Conservation (phyloP, 1,140 invertebrate species). For the Sycophaga agraensis region DNA sequence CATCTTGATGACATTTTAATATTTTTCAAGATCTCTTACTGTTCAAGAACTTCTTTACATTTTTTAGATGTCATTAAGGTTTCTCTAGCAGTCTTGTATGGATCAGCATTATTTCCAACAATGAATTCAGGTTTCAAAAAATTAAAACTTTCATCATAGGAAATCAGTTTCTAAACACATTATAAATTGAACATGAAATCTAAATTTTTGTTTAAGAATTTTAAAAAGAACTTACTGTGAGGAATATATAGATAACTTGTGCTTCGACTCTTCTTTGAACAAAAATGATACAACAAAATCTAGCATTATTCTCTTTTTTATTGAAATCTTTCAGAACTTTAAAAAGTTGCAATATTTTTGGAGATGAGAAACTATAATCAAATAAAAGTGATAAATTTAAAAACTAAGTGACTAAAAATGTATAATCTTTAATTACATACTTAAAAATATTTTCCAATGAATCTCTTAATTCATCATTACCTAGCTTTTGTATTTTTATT, state of each 20-base stretch:
- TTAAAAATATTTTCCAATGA: conserved; percentile 24
- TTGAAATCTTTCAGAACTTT: conserved; percentile 59
- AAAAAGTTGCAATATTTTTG: conserved; percentile 63
- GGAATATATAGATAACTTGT: conserved; percentile 73
- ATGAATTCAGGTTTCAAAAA: conserved; percentile 72
- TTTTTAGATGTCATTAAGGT: conserved; percentile 57
- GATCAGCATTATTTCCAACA: conserved; percentile 65
- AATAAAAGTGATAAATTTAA: no score
- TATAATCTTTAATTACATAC: conserved; percentile 25
- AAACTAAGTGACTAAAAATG: not conserved
- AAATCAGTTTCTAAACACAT: conserved; percentile 1
- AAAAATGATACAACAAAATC: conserved; percentile 81
- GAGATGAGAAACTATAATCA: conserved; percentile 62
- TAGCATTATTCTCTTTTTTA: conserved; percentile 36
- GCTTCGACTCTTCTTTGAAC: conserved; percentile 76
- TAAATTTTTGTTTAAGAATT: conserved; percentile 11
- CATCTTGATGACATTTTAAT: not conserved
- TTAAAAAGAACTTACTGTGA: conserved; percentile 61
- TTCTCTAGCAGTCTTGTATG: conserved; percentile 61
- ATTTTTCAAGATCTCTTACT: conserved; percentile 42
- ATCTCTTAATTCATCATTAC: conserved; percentile 43
- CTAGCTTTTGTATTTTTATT: conserved; percentile 39
- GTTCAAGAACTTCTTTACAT: conserved; percentile 63
- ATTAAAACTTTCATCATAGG: conserved; percentile 51
- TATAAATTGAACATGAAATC: conserved; percentile 8